Evolutionary conservation across 1,140 invertebrate species (phyloP), one percentile per base, ranked within the genome.

Genomic region (Drosophila melanica): DNA sequence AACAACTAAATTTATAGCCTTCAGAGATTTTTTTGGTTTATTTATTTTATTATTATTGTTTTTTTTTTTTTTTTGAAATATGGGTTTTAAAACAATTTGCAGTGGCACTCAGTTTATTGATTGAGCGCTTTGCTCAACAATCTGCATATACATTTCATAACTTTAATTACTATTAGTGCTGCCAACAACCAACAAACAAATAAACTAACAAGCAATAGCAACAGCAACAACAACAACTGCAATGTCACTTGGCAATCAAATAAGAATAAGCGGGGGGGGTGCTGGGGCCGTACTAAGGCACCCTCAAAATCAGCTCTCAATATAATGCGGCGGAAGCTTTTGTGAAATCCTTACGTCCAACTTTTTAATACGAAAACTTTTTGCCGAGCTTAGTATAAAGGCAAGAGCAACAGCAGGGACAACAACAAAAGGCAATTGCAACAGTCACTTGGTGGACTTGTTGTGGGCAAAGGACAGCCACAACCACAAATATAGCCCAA

Each of bases 301-400:
- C 55, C 64, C 79, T 87, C 75, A 82, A 86, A 86, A 86, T 86
- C 82, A 86, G 84, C 79, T 87, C 84, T 90, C 79, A 82, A 87
- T 87, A 87, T 87, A 87, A 87, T 87, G 84, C 79, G 77, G 76
- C 79, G 79, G 84, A 87, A 80, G 84, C 84, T 87, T 89, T 87
- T 87, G 84, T 89, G 84, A 87, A 87, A 87, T 87, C 84, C 84
- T 80, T 84, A 89, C 84, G 84, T 89, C 79, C 84, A 87, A 89
- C 84, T 87, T 87, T 87, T 87, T 87, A 87, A 87, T 87, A 87
- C 84, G 85, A 87, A 87, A 87, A 87, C 84, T 87, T 87, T 87
- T 45, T 75, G 65, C 79, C 47, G 51, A 89, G 76, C 79, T 89
- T 77, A 77, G 79, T 67, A 87, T 84, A 53, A 86, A 81, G 78